Evolutionary conservation across 2,888 invertebrate species (phyloP).

Genomic region (Drosophila pseudotalamancana): DNA sequence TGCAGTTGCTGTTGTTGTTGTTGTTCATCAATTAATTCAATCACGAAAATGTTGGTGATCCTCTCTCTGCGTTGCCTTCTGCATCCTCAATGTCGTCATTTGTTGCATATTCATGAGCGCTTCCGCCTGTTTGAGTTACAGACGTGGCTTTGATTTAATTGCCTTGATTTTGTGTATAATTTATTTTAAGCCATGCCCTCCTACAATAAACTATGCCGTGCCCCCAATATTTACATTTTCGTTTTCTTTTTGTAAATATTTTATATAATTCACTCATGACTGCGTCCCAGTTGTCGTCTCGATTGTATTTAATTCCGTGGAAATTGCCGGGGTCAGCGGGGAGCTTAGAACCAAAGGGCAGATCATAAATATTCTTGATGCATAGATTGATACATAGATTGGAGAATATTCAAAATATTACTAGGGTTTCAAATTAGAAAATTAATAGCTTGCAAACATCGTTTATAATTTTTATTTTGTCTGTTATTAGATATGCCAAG

Average conservation of each 20-base stretch:
- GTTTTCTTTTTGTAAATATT: conserved; percentile 26
- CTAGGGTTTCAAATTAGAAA: too few species aligned
- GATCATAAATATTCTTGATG: too few species aligned
- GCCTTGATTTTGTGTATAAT: conserved; percentile 71
- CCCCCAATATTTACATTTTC: conserved; percentile 7
- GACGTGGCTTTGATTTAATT: conserved; percentile 74
- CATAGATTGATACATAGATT: too few species aligned
- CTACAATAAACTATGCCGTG: conserved; percentile 18
- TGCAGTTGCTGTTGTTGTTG: conserved; percentile 28
- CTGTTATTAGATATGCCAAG: too few species aligned
- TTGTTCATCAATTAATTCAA: conserved; percentile 77
- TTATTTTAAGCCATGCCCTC: conserved; percentile 55
- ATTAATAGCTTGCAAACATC: too few species aligned
- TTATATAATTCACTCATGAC: conserved; percentile 41
- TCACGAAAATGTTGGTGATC: conserved; percentile 67
- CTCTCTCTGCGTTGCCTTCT: conserved; percentile 2
- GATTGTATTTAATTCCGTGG: conserved; percentile 18
- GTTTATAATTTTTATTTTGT: too few species aligned
- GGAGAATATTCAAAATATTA: too few species aligned
- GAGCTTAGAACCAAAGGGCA: conserved; percentile 7
- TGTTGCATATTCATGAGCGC: conserved; percentile 69
- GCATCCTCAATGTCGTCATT: conserved; percentile 32
- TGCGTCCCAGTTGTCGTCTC: conserved; percentile 32
- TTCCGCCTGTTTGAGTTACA: conserved; percentile 65
- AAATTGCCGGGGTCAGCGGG: background rate